phyloP scores from a whole-genome alignment of 1,140 invertebrate species.

The Lepidurus packardi region DNA sequence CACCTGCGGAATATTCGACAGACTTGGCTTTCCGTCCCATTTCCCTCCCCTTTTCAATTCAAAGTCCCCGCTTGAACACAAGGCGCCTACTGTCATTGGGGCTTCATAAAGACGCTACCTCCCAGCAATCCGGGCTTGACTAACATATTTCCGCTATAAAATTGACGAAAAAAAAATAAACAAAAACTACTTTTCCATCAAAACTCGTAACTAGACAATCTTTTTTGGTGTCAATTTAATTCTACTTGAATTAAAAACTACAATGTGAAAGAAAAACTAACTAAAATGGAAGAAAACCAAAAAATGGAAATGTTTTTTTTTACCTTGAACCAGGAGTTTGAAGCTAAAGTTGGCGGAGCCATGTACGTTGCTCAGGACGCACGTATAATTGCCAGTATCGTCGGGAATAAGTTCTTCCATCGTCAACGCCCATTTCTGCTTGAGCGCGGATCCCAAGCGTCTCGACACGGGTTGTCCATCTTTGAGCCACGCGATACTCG shows the following conservation, averaged over 20 bases:
- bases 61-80: too few species aligned
- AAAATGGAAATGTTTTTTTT: constrained; percentile 41
- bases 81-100: too few species aligned
- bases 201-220: neutral
- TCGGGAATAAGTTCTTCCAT: constrained; percentile 67
- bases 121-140: too few species aligned
- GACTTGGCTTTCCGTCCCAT: too few species aligned
- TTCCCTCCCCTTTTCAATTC: too few species aligned
- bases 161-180: constrained; percentile 20
- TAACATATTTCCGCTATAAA: constrained; percentile 22
- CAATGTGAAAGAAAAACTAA: neutral
- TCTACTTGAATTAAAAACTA: constrained; percentile 4
- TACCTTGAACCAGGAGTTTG: constrained; percentile 66
- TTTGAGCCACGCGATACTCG: constrained; percentile 73
- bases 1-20: too few species aligned
- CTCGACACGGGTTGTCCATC: constrained; percentile 57
- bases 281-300: constrained; percentile 20
- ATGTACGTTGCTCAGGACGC: constrained; percentile 68
- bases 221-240: constrained; percentile 24
- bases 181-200: constrained; percentile 2
- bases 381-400: constrained; percentile 80
- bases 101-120: too few species aligned
- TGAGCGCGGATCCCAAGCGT: constrained; percentile 54
- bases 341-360: constrained; percentile 71
- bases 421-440: constrained; percentile 60